Base-by-base conservation (phyloP, 2,797 vertebrate genomes). In the Carapus acus region DNA sequence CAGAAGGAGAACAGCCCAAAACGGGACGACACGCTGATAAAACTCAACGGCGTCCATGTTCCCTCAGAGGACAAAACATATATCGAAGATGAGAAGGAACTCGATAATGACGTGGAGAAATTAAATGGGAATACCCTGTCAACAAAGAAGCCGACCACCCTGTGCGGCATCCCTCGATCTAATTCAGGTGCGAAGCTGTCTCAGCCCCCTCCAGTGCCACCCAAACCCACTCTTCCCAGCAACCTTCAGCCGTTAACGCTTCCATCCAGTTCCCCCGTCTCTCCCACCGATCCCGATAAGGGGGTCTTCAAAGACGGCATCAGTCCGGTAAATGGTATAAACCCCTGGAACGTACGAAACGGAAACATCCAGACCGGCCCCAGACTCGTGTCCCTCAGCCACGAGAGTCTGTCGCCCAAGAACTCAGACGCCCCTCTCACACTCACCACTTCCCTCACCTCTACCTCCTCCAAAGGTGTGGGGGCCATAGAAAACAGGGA, bases 371-470 rank as follows among this genome's bases (percentile, higher is more conserved):
- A 82, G 64, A 70, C 83, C 11, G 85, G 76, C 47, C 63, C 82
- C 19, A 84, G 86, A 51, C 85, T 82, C 44, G 84, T 89, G n/a
- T 90, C 89, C 22, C 63, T 84, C 38, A 91, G 89, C 73, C 88
- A 89, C 18, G 89, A 91, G 71, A 89, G 86, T 49, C 78, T 91
- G 43, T 87, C 86, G 11, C 86, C 84, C 20, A 86, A 89, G 75
- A 88, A 79, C 49, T 50, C 80, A 55, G 87, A 88, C 17, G 78
- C 74, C 41, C 69, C 79, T 8, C 67, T 83, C 29, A 78, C 80
- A 18, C 69, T 87, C 62, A 75, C 79, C 65, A 77, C 82, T 27
- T 86, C 84, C 15, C 82, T 86, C 58, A 83, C 64, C 34, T 79
- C 82, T 51, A 66, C 78, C 33, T 79, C 63, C 62, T 69, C 83